Conservation (phyloP, 2,797 vertebrate genomes). For the Xenops minutus region DNA sequence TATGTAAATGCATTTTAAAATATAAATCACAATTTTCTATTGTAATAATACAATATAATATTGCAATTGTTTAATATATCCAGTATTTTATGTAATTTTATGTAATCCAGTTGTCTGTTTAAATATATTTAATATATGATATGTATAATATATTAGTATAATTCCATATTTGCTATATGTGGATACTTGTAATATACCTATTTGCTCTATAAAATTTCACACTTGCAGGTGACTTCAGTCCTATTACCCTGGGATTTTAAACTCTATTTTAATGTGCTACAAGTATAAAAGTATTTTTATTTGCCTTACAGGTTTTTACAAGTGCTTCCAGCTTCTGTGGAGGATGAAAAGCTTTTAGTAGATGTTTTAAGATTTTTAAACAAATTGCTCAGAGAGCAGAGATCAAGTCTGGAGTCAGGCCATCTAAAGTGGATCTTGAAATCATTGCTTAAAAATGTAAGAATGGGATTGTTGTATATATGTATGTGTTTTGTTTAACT, state of each 20-base stretch:
- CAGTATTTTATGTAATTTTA: background rate
- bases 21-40: background rate
- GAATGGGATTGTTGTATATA: background rate
- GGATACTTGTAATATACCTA: background rate
- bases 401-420: constrained; percentile 69
- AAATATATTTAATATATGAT: background rate
- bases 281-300: background rate
- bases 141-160: background rate
- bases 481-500: background rate
- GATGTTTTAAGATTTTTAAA: constrained; percentile 90
- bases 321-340: constrained; percentile 87
- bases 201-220: background rate
- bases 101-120: background rate
- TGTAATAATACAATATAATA: background rate
- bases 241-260: background rate
- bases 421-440: constrained; percentile 90
- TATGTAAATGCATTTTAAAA: background rate
- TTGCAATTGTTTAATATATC: background rate
- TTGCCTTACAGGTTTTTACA: constrained; percentile 86
- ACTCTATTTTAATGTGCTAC: background rate
- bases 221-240: background rate
- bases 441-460: constrained; percentile 88
- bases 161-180: rapidly evolving
- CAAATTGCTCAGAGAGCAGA: constrained; percentile 81
- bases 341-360: constrained; percentile 92